Percentiles rank a stretch among this genome's conserved stretches.
Conservation (phyloP, 1,140 invertebrate genomes). For the Paralvinella palmiformis region DNA sequence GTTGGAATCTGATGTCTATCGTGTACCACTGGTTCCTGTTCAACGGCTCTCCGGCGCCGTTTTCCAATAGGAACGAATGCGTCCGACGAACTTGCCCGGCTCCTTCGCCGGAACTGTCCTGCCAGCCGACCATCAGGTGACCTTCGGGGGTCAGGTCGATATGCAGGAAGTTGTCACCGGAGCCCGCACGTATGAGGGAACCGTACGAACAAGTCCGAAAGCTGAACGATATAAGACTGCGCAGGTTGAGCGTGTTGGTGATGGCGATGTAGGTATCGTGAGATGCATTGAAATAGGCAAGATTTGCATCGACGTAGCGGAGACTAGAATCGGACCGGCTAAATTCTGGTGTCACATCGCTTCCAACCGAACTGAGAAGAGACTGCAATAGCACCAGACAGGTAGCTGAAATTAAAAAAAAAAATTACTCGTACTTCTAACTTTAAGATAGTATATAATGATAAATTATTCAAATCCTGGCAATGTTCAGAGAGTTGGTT, state of each 20-base stretch:
- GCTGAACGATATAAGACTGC: slow-evolving; percentile 22
- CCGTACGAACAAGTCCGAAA: slow-evolving; percentile 30
- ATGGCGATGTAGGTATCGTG: slow-evolving; percentile 1
- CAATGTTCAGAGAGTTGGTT: too few relatives aligned
- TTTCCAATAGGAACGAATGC: slow-evolving; percentile 12
- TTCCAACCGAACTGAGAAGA: too few relatives aligned
- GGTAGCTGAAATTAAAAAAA: too few relatives aligned
- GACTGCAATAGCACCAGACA: too few relatives aligned
- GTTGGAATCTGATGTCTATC: slow-evolving; percentile 21
- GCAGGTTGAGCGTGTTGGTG: slow-evolving; percentile 14
- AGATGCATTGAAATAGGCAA: slow-evolving; percentile 6
- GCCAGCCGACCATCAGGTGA: slow-evolving; percentile 15
- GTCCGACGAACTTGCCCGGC: not conserved
- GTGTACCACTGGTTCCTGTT: slow-evolving; percentile 26
- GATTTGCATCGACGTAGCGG: too few relatives aligned
- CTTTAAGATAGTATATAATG: too few relatives aligned
- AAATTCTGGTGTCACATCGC: too few relatives aligned
- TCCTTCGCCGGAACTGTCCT: not conserved
- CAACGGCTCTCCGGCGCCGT: not conserved
- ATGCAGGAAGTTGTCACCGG: slow-evolving; percentile 20
- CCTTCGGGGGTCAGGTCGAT: slow-evolving; percentile 19
- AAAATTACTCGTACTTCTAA: too few relatives aligned
- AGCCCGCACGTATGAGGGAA: slow-evolving; percentile 24
- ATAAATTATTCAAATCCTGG: too few relatives aligned
- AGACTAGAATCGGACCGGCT: too few relatives aligned